phyloP scores from a whole-genome alignment of 2,113 vertebrate species.

The Vidua chalybeata region DNA sequence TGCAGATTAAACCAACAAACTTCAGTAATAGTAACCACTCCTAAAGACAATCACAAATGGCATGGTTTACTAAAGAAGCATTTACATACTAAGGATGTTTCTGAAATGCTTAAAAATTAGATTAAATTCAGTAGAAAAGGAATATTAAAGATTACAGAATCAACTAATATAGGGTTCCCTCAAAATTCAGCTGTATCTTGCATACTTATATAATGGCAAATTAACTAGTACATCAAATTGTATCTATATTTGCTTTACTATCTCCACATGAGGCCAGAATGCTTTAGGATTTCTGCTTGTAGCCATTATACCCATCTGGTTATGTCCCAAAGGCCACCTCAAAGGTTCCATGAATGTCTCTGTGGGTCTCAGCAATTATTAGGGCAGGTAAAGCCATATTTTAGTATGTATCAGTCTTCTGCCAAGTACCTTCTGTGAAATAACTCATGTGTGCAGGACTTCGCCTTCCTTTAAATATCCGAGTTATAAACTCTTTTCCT shows the following conservation, averaged over 20 bases:
- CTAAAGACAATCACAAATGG: not conserved
- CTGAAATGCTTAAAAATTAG: not conserved
- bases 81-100: not conserved
- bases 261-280: not conserved
- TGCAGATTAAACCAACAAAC: not conserved
- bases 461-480: not conserved
- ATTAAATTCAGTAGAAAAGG: not conserved
- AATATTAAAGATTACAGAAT: not conserved
- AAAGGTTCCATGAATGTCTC: not conserved
- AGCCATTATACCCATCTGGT: not conserved
- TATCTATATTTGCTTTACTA: not conserved
- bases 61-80: not conserved
- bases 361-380: not conserved
- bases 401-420: not conserved
- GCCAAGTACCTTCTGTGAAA: not conserved
- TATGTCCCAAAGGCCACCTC: not conserved
- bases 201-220: not conserved
- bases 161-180: not conserved
- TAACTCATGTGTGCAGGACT: not conserved
- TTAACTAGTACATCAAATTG: not conserved
- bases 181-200: not conserved
- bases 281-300: not conserved
- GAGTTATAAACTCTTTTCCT: not conserved
- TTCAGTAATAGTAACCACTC: not conserved
- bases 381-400: not conserved